Evolutionary conservation across 1,140 invertebrate species (phyloP).

Genomic region (Chironomus tepperi): DNA sequence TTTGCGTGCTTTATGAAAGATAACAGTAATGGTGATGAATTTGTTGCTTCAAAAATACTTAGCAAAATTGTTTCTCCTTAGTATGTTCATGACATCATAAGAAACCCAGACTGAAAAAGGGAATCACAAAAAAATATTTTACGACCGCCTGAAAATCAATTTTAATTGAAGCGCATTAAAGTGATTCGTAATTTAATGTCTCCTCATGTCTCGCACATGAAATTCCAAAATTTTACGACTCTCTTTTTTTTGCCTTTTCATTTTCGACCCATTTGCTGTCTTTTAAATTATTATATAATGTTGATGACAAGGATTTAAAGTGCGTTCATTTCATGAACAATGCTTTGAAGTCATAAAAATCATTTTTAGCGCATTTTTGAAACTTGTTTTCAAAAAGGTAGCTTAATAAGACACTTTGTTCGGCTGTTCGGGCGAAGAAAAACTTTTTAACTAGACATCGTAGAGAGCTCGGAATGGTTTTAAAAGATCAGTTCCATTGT

Average conservation of each 20-base stretch:
- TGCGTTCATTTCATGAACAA: not conserved
- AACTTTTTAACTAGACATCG: too few relatives aligned
- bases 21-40: not conserved
- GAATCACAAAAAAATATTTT: not conserved
- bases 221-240: not conserved
- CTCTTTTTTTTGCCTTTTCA: not conserved
- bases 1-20: not conserved
- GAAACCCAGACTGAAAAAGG: not conserved
- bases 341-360: not conserved
- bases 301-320: conserved; percentile 7
- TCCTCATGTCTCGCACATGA: not conserved
- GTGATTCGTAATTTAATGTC: conserved; percentile 1
- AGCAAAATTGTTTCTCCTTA: too few relatives aligned
- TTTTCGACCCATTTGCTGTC: conserved; percentile 11
- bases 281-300: not conserved
- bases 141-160: conserved; percentile 6
- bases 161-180: conserved; percentile 14
- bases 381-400: too few relatives aligned
- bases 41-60: too few relatives aligned
- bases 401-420: too few relatives aligned
- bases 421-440: too few relatives aligned
- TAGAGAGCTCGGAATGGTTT: too few relatives aligned
- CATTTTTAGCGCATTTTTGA: too few relatives aligned
- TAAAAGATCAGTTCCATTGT: too few relatives aligned
- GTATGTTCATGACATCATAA: not conserved